phyloP scores from a whole-genome alignment of 2,797 vertebrate species.

The Naso thynnoides region DNA sequence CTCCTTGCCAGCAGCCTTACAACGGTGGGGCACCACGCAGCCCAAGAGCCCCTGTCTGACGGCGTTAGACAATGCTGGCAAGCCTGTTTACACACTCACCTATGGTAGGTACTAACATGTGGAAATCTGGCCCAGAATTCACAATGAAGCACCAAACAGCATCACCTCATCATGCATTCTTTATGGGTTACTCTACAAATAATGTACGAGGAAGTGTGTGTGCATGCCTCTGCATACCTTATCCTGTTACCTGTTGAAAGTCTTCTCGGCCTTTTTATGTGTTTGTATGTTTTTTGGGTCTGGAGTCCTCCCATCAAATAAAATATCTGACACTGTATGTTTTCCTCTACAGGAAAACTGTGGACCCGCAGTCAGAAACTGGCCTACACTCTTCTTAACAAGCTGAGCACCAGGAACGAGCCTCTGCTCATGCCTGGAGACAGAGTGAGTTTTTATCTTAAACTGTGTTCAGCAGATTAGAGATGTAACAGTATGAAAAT shows the following conservation, averaged over 20 bases:
- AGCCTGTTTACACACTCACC: conserved; percentile 91
- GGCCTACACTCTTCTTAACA: conserved; percentile 95
- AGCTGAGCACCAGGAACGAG: conserved; percentile 92
- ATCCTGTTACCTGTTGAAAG: conserved; percentile 8
- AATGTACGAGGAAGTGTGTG: not conserved
- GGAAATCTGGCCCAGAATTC: not conserved
- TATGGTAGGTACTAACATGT: conserved; percentile 85
- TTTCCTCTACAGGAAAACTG: conserved; percentile 88
- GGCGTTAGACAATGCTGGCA: conserved; percentile 91
- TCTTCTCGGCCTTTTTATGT: not conserved
- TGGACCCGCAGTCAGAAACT: conserved; percentile 97
- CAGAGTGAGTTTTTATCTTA: conserved; percentile 86
- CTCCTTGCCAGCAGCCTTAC: conserved; percentile 90
- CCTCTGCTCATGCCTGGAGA: conserved; percentile 94
- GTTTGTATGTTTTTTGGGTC: not conserved
- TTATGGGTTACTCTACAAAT: not conserved
- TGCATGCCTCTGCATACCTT: not conserved
- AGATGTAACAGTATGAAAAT: too few relatives aligned
- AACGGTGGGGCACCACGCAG: conserved; percentile 92
- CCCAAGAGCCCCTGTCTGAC: conserved; percentile 94
- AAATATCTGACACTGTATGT: conserved; percentile 8
- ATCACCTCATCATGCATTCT: conserved; percentile 1
- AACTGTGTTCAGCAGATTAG: not conserved
- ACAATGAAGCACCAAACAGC: not conserved
- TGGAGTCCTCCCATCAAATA: not conserved